Evolutionary conservation across 2,113 vertebrate species (phyloP), one percentile per base, ranked within the genome.

Genomic region (Columba livia): DNA sequence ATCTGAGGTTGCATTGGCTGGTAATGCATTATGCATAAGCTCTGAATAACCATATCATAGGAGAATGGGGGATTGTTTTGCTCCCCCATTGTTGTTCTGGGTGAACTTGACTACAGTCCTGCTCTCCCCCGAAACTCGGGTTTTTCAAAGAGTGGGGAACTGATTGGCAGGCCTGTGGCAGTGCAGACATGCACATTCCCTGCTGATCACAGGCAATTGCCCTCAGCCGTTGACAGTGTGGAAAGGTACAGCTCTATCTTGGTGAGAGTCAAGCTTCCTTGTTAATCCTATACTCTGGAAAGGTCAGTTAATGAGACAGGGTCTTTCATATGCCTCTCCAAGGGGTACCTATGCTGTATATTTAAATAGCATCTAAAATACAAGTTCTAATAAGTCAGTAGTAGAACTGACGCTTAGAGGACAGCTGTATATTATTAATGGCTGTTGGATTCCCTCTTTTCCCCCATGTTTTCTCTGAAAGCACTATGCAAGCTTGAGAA

Each of bases 121-220:
- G 97, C 96, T 98, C 94, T 31, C 97, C 88, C 96, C 95, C 24
- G 34, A 94, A 97, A 92, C 71, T 84, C 2, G 5, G 23, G 3
- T 32, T 97, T 98, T 98, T 79, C 97, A 83, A 82, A 48, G 96
- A 88, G 85, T 3, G 17, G 86, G 54, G 71, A 85, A 87, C 74
- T 98, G 98, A 99, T 97, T 98, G 99, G 98, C 98, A 98, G 98
- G 97, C 96, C 97, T 96, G 97, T 98, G 98, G 98, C 97, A 95
- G 97, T 77, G 36, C 89, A 72, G 79, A 93, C 85, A 71, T 84
- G 92, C 87, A 82, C 94, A 96, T 97, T 98, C 97, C 96, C 89
- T 53, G 92, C 97, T 98, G 97, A 98, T 98, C 98, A 98, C 95
- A 64, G 97, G 98, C 98, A 98, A 97, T 98, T 98, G 98, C 97